These are phyloP conservation scores for Bradypodion ventrale DNA, from an alignment of 2,797 vertebrate species.

Conservation along the genomic window DNA sequence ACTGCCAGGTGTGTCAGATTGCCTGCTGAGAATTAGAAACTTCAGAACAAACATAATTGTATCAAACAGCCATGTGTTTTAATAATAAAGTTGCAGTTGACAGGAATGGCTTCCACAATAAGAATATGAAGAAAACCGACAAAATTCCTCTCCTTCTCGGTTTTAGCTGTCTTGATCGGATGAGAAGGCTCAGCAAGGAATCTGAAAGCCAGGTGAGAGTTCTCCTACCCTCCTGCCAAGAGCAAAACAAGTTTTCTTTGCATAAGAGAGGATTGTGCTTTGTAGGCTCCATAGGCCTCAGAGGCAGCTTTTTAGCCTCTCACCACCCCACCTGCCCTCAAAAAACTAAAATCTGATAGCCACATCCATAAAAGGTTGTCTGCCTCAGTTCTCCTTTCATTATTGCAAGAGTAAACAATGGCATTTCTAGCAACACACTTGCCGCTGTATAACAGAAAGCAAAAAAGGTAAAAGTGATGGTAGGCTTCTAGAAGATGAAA, in stretches of 20 bases:
- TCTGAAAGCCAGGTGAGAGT: not conserved
- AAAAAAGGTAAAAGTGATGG: too few relatives aligned
- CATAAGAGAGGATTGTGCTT: not conserved
- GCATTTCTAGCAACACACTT: too few relatives aligned
- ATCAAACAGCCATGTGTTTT: slow-evolving; percentile 30
- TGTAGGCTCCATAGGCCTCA: not conserved
- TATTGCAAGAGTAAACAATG: too few relatives aligned
- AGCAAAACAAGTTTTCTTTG: not conserved
- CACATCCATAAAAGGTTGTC: too few relatives aligned
- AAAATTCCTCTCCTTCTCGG: not conserved
- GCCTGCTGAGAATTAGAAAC: slow-evolving; percentile 15
- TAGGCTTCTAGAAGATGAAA: too few relatives aligned
- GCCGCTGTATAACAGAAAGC: too few relatives aligned
- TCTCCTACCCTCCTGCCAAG: too few relatives aligned
- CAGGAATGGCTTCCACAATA: slow-evolving; percentile 23
- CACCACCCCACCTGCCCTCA: too few relatives aligned
- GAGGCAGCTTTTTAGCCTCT: too few relatives aligned
- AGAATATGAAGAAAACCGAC: not conserved
- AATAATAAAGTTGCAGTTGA: slow-evolving; percentile 29
- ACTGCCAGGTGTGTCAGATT: slow-evolving; percentile 7
- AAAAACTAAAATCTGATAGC: too few relatives aligned
- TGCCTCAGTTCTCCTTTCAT: too few relatives aligned
- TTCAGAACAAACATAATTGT: not conserved
- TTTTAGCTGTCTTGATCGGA: not conserved
- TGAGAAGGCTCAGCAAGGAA: not conserved